A percentile compares a stretch with the other conserved stretches of the same genome.
Conservation (phyloP, 2,888 invertebrate genomes). For the Leuctra nigra region DNA sequence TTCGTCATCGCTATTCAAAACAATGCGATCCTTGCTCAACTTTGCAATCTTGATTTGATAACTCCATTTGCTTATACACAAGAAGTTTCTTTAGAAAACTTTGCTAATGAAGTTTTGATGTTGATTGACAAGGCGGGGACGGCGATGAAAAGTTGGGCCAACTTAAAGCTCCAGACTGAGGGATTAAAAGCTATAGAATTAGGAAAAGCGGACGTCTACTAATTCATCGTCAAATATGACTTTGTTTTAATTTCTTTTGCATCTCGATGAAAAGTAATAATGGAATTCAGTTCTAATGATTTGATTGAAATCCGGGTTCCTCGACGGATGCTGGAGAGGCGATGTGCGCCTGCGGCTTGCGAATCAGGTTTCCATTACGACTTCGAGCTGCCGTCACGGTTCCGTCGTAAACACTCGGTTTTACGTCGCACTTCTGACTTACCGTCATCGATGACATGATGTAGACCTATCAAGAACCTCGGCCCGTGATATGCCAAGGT, state of each 20-base stretch:
- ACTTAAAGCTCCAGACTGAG: neutral
- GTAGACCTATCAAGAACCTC: neutral
- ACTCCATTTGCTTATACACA: slow-evolving; percentile 19
- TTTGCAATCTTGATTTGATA: slow-evolving; percentile 19
- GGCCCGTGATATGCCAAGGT: slow-evolving; percentile 25
- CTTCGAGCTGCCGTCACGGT: no score
- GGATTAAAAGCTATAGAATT: slow-evolving; percentile 16
- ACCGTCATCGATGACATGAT: slow-evolving; percentile 15
- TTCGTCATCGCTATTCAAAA: slow-evolving; percentile 26
- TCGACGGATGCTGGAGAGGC: no score
- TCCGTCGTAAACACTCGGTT: slow-evolving; percentile 22
- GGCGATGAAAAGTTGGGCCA: slow-evolving; percentile 11
- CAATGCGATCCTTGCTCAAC: slow-evolving; percentile 18
- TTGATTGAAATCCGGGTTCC: slow-evolving; percentile 4
- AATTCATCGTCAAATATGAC: slow-evolving; percentile 7
- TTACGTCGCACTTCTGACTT: slow-evolving; percentile 12
- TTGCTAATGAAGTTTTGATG: slow-evolving; percentile 33
- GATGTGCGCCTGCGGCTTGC: slow-evolving; percentile 14
- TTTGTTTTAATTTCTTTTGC: neutral
- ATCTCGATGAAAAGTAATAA: neutral
- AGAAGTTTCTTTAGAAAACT: slow-evolving; percentile 33
- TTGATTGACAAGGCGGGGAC: slow-evolving; percentile 20
- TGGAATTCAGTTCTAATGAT: neutral
- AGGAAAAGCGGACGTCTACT: neutral
- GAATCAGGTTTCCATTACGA: slow-evolving; percentile 23